phyloP scores from a whole-genome alignment of 2,113 vertebrate genomes.

The Pomatostomus ruficeps region DNA sequence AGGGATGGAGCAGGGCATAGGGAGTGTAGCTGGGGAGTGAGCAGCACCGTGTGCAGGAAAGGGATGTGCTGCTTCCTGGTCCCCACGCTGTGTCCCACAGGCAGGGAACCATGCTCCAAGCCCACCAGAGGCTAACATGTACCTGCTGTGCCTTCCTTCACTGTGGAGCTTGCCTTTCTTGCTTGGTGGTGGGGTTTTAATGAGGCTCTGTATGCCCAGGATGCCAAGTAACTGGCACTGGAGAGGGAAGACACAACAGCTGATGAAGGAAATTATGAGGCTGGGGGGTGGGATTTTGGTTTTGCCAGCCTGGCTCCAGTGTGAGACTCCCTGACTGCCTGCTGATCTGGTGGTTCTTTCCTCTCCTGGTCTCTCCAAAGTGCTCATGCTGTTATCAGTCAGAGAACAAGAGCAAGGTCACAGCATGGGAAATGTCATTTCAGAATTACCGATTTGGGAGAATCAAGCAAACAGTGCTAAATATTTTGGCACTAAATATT shows the following conservation, averaged over 20 bases:
- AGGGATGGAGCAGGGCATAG: rapidly evolving
- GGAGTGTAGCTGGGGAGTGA: not conserved
- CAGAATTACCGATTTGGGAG: not conserved
- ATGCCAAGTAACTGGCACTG: not conserved
- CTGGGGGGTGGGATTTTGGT: not conserved
- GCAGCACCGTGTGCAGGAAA: rapidly evolving
- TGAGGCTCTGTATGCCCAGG: not conserved
- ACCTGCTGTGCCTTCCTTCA: rapidly evolving
- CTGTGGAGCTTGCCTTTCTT: not conserved
- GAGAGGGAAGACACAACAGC: not conserved
- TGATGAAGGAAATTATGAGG: not conserved
- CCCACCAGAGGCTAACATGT: rapidly evolving
- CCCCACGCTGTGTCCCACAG: rapidly evolving
- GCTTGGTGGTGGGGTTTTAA: not conserved
- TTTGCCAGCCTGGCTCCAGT: not conserved
- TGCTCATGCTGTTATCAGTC: not conserved
- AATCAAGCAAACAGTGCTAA: not conserved
- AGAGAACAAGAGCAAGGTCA: not conserved
- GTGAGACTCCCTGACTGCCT: not conserved
- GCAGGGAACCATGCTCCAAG: rapidly evolving
- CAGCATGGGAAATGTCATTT: not conserved
- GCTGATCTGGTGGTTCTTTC: not conserved
- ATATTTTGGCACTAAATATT: not conserved
- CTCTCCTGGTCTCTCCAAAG: not conserved
- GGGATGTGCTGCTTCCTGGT: not conserved